phyloP scores from a whole-genome alignment of 2,797 vertebrate species.

The Megaceryle alcyon region DNA sequence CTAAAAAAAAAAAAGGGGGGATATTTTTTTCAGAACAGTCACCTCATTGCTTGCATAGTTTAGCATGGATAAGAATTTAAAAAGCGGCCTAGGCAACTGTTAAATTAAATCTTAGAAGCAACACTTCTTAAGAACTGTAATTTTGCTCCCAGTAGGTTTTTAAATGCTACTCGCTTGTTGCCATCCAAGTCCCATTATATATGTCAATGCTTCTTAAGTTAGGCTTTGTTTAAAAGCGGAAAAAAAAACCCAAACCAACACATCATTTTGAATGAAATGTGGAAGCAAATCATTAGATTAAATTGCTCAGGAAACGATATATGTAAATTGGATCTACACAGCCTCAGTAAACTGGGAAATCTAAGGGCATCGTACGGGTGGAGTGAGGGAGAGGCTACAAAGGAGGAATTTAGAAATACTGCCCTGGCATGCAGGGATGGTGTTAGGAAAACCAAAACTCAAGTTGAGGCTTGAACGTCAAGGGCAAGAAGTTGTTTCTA shows the following conservation, averaged over 20 bases:
- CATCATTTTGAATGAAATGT: neutral
- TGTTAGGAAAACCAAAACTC: neutral
- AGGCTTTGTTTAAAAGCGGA: conserved; percentile 35
- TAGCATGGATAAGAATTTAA: neutral
- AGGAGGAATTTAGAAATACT: neutral
- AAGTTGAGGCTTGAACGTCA: neutral
- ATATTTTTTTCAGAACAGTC: neutral
- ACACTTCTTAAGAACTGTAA: neutral
- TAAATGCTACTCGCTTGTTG: conserved; percentile 15
- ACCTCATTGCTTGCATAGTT: neutral
- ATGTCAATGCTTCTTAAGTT: conserved; percentile 27
- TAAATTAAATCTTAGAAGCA: conserved; percentile 44
- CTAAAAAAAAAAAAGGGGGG: neutral
- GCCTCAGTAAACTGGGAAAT: neutral
- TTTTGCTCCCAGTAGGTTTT: conserved; percentile 51
- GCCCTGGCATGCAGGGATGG: neutral
- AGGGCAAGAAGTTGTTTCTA: neutral
- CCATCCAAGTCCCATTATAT: conserved; percentile 5
- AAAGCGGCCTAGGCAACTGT: conserved; percentile 12
- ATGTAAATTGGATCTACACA: neutral
- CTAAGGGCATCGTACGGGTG: neutral
- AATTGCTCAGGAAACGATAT: neutral
- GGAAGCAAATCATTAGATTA: conserved; percentile 25
- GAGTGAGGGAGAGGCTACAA: neutral
- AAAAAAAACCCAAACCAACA: neutral